A percentile compares a stretch with the other conserved stretches of the same genome.
These are phyloP conservation scores for Morone saxatilis DNA, from an alignment of 2,113 vertebrate genomes.

Conservation along the genomic window DNA sequence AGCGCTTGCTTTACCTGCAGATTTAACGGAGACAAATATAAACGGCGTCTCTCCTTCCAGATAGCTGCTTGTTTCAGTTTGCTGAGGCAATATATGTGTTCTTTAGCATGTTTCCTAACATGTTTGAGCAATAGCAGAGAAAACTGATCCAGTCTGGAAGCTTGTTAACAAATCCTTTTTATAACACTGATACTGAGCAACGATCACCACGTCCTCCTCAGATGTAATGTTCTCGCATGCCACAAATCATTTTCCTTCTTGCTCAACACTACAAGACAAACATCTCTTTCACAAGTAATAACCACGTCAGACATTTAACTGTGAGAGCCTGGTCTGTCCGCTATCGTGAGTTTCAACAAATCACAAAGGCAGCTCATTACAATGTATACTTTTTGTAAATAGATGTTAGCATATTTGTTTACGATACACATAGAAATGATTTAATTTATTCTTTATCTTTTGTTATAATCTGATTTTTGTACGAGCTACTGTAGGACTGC, in stretches of 20 bases:
- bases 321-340: constrained; percentile 40
- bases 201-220: constrained; percentile 26
- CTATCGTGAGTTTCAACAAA: constrained; percentile 65
- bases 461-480: constrained; percentile 72
- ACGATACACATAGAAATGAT: constrained; percentile 75
- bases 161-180: constrained; percentile 41
- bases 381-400: constrained; percentile 83
- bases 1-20: neutral
- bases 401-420: constrained; percentile 82
- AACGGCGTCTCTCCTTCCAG: constrained; percentile 1
- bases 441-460: constrained; percentile 84
- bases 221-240: constrained; percentile 49
- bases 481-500: constrained; percentile 80
- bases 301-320: constrained; percentile 36
- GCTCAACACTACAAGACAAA: constrained; percentile 28
- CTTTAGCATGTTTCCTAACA: constrained; percentile 53
- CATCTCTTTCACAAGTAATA: constrained; percentile 47
- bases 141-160: constrained; percentile 13
- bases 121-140: constrained; percentile 56
- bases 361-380: constrained; percentile 84
- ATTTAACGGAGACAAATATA: neutral
- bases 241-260: constrained; percentile 23
- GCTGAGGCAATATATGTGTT: constrained; percentile 1
- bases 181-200: constrained; percentile 51
- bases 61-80: constrained; percentile 21